phyloP scores from a whole-genome alignment of 2,797 vertebrate genomes.

The Eleutherodactylus coqui region DNA sequence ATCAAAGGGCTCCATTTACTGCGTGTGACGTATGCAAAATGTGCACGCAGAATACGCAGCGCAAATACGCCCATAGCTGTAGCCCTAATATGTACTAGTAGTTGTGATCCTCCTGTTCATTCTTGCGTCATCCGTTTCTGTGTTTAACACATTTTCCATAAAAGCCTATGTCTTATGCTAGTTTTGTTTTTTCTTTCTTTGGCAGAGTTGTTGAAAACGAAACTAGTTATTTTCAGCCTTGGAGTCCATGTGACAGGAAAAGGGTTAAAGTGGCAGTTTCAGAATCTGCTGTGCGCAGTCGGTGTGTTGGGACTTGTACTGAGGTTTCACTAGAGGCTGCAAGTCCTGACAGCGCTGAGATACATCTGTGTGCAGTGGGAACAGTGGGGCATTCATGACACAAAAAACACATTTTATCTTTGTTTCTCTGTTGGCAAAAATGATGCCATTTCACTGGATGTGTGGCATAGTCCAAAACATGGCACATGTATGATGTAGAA shows the following conservation, averaged over 20 bases:
- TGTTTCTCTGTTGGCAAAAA: neutral
- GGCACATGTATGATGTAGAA: no score
- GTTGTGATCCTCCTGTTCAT: no score
- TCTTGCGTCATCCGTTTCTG: no score
- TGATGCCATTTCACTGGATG: neutral
- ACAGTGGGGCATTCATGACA: neutral
- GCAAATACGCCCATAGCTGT: no score
- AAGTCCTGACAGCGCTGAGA: constrained; percentile 28
- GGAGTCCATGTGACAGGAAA: constrained; percentile 27
- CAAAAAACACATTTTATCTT: neutral
- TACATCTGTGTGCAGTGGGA: neutral
- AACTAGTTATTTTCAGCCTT: constrained; percentile 26
- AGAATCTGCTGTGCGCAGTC: neutral
- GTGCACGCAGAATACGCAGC: no score
- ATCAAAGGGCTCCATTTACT: no score
- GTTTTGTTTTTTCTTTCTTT: no score
- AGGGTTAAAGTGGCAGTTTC: constrained; percentile 22
- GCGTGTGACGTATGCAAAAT: no score
- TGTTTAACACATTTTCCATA: no score
- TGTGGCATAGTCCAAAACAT: neutral
- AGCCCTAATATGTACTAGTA: no score
- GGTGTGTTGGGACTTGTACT: constrained; percentile 6
- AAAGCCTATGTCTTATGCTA: no score
- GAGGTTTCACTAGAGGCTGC: constrained; percentile 4
- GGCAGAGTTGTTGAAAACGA: neutral